A percentile compares a stretch with the other conserved stretches of the same genome.
phyloP scores from a whole-genome alignment of 1,140 invertebrate species.

The Elysia chlorotica region DNA sequence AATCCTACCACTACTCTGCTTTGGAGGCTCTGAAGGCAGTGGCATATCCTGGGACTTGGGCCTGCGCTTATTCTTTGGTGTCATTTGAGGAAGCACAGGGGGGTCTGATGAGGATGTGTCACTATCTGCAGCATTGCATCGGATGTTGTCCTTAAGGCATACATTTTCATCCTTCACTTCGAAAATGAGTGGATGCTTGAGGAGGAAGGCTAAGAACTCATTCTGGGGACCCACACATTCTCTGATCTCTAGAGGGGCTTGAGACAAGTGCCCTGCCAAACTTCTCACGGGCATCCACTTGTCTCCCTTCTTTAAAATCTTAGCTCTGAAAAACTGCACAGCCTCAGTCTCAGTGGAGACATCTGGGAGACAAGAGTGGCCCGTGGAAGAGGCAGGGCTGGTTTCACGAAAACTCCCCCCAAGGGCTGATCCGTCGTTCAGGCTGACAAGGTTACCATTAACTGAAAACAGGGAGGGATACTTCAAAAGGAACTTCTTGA shows the following conservation, averaged over 20 bases:
- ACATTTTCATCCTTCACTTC: slow-evolving; percentile 60
- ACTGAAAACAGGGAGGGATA: slow-evolving; percentile 64
- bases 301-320: slow-evolving; percentile 58
- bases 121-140: slow-evolving; percentile 51
- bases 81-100: slow-evolving; percentile 30
- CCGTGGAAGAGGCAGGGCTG: slow-evolving; percentile 48
- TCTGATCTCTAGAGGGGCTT: slow-evolving; percentile 59
- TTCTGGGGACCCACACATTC: slow-evolving; percentile 63
- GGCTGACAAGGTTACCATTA: slow-evolving; percentile 58
- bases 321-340: slow-evolving; percentile 61
- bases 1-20: slow-evolving; percentile 23
- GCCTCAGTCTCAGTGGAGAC: slow-evolving; percentile 61
- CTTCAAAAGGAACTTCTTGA: slow-evolving; percentile 61
- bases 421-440: slow-evolving; percentile 55
- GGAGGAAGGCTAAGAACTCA: slow-evolving; percentile 59
- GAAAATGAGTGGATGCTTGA: slow-evolving; percentile 61
- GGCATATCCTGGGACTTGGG: slow-evolving; percentile 50
- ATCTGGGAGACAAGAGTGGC: slow-evolving; percentile 46
- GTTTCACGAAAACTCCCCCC: slow-evolving; percentile 55
- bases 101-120: slow-evolving; percentile 44
- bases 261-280: slow-evolving; percentile 63
- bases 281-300: slow-evolving; percentile 61
- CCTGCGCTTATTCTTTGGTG: slow-evolving; percentile 47
- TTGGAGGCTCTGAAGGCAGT: slow-evolving; percentile 29
- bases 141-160: slow-evolving; percentile 57